phyloP scores from a whole-genome alignment of 92 coral and sea anemone genomes.

The Siderastrea siderea region DNA sequence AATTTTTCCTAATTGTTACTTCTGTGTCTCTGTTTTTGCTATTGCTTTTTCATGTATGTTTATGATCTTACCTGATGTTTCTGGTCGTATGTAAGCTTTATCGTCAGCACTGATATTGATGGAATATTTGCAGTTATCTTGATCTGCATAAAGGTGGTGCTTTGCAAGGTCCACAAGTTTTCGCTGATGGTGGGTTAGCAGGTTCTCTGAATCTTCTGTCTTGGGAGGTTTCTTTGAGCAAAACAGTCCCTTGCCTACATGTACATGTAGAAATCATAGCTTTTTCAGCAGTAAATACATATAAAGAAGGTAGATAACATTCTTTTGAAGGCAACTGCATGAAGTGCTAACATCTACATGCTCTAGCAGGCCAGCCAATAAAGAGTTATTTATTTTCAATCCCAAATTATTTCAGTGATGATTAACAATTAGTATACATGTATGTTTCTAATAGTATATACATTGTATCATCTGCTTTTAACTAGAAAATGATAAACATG shows the following conservation, averaged over 20 bases:
- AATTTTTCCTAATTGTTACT: background rate
- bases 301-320: background rate
- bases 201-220: conserved; percentile 48
- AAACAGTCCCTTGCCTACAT: conserved; percentile 45
- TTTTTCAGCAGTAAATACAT: background rate
- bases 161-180: conserved; percentile 41
- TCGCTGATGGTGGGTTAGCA: conserved; percentile 62
- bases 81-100: conserved; percentile 52
- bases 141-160: conserved; percentile 44
- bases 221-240: conserved; percentile 54
- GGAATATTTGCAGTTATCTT: conserved; percentile 20
- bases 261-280: background rate
- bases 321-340: background rate
- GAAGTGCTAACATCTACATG: background rate
- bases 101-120: conserved; percentile 35
- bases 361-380: no score
- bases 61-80: conserved; percentile 60
- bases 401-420: no score
- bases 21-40: conserved; percentile 1
- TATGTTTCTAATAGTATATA: no score
- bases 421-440: no score
- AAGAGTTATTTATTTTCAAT: no score
- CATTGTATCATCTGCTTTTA: no score
- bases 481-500: no score
- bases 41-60: background rate